Evolutionary conservation across 2,888 invertebrate genomes (phyloP), one percentile per base, ranked within the genome.

Genomic region (Meteorus cinctellus): DNA sequence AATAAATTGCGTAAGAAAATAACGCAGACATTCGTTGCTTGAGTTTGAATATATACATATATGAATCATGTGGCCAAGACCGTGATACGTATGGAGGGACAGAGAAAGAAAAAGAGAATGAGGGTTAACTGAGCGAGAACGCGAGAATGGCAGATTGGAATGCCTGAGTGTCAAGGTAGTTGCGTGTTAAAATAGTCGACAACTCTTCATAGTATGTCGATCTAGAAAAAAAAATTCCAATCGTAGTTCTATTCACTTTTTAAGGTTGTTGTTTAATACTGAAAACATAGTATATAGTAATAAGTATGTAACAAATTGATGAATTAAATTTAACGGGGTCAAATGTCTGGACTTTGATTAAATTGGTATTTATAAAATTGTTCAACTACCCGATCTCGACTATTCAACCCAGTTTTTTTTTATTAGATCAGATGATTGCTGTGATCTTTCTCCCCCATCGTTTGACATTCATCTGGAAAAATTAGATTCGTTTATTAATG

Each of bases 161-260:
- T 72, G 65, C 19, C 65, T 72, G 65, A 72, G 65, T 72, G 72
- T 72, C 72, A 72, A 72, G 72, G 72, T 65, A 65, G 55, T 65
- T 65, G 41, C 65, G 65, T 55, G 51, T 27, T 48, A 65, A 65
- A 72, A 72, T 72, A 63, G 51, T 29, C 66, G 12, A 70, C 59
- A 24, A 31, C 8, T 55, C 55, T 55, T 55, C 19, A 10, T n/a
- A 24, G 19, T 55, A 55, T 55, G 55, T 55, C 19, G 55, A 55
- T 24, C 55, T 55, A 55, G 19, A 55, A 19, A 55, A 55, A 55
- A 55, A 48, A 48, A 48, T 19, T 55, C 55, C 19, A 2, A 55
- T 55, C 19, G 24, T 55, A 19, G 1, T 55, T 55, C 24, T 5
- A 55, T 6, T 24, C 55, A 55, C 19, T 55, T 55, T 24, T 19